Conservation (phyloP, 2,797 vertebrate species). For the Cirrhinus molitorella region DNA sequence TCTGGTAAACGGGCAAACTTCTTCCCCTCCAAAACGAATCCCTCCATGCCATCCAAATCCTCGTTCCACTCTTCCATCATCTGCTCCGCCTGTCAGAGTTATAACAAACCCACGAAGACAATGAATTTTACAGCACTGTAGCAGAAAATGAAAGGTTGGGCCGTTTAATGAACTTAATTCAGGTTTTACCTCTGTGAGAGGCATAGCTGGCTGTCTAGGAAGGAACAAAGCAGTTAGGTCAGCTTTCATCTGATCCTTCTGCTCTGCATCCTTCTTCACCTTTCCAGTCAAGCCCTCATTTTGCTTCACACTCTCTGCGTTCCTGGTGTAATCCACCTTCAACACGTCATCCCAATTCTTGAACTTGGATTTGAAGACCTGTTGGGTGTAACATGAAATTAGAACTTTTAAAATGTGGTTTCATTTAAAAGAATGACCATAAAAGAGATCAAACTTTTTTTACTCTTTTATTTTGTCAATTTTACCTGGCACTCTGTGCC, state of each 20-base stretch:
- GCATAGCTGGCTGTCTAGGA: constrained; percentile 93
- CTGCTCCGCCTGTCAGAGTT: constrained; percentile 86
- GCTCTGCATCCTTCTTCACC: constrained; percentile 91
- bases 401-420: neutral
- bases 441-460: too few relatives aligned
- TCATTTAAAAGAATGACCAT: neutral
- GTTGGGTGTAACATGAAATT: neutral
- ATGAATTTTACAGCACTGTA: neutral
- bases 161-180: neutral
- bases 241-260: constrained; percentile 97
- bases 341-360: constrained; percentile 98
- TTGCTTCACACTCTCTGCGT: constrained; percentile 89
- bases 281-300: constrained; percentile 84
- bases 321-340: constrained; percentile 95
- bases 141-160: neutral
- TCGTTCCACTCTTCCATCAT: constrained; percentile 99
- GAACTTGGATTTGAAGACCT: constrained; percentile 99
- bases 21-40: constrained; percentile 95
- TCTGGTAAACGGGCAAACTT: constrained; percentile 96
- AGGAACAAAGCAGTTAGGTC: constrained; percentile 96
- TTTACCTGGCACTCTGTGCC: constrained; percentile 93
- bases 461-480: neutral
- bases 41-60: constrained; percentile 98
- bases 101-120: neutral
- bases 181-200: constrained; percentile 78